phyloP scores from a whole-genome alignment of 2,888 invertebrate genomes.

The Scaptomyza reducta region DNA sequence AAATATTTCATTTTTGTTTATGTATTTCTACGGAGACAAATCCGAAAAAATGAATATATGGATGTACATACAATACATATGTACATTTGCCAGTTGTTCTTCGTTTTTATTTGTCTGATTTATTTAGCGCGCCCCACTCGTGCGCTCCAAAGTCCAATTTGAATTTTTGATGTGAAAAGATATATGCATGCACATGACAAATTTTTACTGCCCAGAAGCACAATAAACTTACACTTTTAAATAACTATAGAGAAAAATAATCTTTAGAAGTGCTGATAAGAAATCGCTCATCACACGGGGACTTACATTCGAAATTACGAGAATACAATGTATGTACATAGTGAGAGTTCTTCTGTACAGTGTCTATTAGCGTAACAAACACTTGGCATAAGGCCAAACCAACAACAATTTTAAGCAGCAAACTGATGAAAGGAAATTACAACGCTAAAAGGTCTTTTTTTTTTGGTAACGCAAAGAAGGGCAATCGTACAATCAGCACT shows the following conservation, averaged over 20 bases:
- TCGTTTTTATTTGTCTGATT: conserved; percentile 30
- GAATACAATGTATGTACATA: background rate
- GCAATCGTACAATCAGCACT: conserved; percentile 5
- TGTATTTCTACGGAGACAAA: background rate
- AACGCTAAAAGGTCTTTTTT: conserved; percentile 7
- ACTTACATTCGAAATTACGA: conserved; percentile 18
- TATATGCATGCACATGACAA: background rate
- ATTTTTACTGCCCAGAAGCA: background rate
- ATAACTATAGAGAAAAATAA: conserved; percentile 29
- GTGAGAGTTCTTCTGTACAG: background rate
- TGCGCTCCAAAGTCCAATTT: conserved; percentile 65
- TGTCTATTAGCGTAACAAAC: background rate
- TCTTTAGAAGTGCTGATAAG: conserved; percentile 42
- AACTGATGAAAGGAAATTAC: conserved; percentile 1
- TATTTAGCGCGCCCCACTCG: conserved; percentile 47
- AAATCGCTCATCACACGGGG: conserved; percentile 5
- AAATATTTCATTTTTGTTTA: conserved; percentile 32
- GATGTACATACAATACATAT: background rate
- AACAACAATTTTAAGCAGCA: background rate
- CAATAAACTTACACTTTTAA: conserved; percentile 24
- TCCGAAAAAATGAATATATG: conserved; percentile 6
- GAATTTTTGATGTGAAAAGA: conserved; percentile 3
- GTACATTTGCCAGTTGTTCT: conserved; percentile 4
- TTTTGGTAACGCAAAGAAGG: conserved; percentile 17
- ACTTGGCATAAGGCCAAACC: background rate